These are phyloP conservation scores for Cyrtonyx montezumae DNA, from an alignment of 2,113 vertebrate species.

Conservation along the genomic window DNA sequence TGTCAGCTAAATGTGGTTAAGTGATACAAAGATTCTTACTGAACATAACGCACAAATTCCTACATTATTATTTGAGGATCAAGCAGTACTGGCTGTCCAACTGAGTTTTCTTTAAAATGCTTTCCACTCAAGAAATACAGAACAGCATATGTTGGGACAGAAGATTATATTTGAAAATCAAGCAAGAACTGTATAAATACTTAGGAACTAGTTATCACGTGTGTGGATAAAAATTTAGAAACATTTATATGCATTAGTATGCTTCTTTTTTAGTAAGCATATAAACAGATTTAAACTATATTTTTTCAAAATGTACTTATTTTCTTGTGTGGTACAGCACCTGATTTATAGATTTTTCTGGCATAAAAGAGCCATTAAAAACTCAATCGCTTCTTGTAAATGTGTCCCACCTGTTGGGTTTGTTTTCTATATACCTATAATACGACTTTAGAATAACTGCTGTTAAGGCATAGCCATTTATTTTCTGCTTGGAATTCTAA, in stretches of 20 bases:
- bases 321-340: neutral
- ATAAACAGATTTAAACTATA: slow-evolving; percentile 3
- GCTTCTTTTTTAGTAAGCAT: neutral
- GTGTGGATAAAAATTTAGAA: neutral
- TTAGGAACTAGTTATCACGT: slow-evolving; percentile 18
- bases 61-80: slow-evolving; percentile 14
- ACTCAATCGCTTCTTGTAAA: neutral
- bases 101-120: slow-evolving; percentile 11
- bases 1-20: neutral
- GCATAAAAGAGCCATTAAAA: neutral
- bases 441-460: neutral
- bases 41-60: neutral
- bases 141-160: neutral
- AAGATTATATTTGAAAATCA: neutral
- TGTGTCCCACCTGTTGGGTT: neutral
- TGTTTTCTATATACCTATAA: neutral
- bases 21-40: neutral
- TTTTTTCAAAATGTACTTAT: neutral
- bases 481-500: neutral
- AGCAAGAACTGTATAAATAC: slow-evolving; percentile 14
- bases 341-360: neutral
- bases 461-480: neutral
- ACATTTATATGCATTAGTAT: neutral
- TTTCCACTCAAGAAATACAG: slow-evolving; percentile 8
- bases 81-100: neutral